Conservation (phyloP, 2,888 invertebrate species). For the Dicyrtoma fusca region DNA sequence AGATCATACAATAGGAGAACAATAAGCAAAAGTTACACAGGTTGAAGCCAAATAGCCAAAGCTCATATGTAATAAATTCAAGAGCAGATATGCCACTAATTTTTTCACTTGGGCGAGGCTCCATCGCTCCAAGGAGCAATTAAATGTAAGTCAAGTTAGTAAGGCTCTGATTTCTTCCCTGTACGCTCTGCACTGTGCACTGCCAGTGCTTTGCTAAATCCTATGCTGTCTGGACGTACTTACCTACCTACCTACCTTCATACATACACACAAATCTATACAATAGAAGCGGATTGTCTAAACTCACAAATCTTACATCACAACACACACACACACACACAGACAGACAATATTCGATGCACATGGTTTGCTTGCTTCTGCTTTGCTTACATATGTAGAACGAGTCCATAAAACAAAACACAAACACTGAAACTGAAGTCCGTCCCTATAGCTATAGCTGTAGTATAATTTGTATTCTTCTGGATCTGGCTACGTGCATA, state of each 20-base stretch:
- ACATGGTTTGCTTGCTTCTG: too few relatives aligned
- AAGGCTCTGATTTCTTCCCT: conserved; percentile 28
- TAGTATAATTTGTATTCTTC: too few relatives aligned
- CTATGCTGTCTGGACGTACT: background rate
- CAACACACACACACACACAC: too few relatives aligned
- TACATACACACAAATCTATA: background rate
- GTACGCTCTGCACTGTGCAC: background rate
- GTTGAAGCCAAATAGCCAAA: background rate
- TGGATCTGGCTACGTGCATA: too few relatives aligned
- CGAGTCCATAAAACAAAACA: too few relatives aligned
- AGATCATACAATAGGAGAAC: too few relatives aligned
- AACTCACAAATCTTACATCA: too few relatives aligned
- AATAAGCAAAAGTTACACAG: background rate
- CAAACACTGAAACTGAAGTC: too few relatives aligned
- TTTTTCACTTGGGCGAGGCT: conserved; percentile 38
- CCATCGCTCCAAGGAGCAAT: conserved; percentile 40
- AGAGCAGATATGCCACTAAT: conserved; percentile 33
- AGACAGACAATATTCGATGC: too few relatives aligned
- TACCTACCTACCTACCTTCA: too few relatives aligned
- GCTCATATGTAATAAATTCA: conserved; percentile 32
- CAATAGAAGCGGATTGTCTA: conserved; percentile 10
- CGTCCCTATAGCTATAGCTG: too few relatives aligned
- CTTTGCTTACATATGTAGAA: too few relatives aligned
- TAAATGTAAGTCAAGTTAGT: conserved; percentile 35
- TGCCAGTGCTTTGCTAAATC: background rate